Evolutionary conservation across 1,140 invertebrate genomes (phyloP).

Genomic region (Ceratosolen fusciceps): DNA sequence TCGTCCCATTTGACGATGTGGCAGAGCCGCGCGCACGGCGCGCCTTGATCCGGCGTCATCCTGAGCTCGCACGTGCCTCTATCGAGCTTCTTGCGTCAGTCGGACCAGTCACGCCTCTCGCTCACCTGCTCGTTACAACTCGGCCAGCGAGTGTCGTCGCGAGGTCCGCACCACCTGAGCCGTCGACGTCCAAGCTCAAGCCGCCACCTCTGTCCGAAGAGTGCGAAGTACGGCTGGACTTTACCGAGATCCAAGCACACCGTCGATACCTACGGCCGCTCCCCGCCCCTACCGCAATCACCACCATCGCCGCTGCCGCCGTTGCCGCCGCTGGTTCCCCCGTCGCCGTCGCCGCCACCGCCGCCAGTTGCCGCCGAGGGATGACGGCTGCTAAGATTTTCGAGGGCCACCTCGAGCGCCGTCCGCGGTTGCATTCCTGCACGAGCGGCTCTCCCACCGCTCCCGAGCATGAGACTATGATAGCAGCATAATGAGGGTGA

Average conservation of each 20-base stretch:
- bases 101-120: not conserved
- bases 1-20: slow-evolving; percentile 91
- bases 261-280: not conserved
- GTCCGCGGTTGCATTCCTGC: too few relatives aligned
- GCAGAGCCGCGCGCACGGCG: slow-evolving; percentile 78
- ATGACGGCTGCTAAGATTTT: not conserved
- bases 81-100: not conserved
- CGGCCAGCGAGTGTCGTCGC: slow-evolving; percentile 12
- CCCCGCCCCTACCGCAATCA: not conserved
- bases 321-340: too few relatives aligned
- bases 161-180: slow-evolving; percentile 5
- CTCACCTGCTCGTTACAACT: not conserved
- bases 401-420: too few relatives aligned
- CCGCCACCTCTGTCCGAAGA: not conserved
- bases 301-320: not conserved
- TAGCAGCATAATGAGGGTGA: too few relatives aligned
- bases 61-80: too few relatives aligned
- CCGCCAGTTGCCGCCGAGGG: not conserved
- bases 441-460: too few relatives aligned
- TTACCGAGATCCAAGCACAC: not conserved
- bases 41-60: slow-evolving; percentile 20
- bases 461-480: too few relatives aligned
- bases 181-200: not conserved
- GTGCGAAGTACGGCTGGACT: not conserved
- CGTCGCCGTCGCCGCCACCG: not conserved